A percentile compares a stretch with the other conserved stretches of the same genome.
These are phyloP conservation scores for Salvelinus alpinus DNA, from an alignment of 2,113 vertebrate species.

Conservation along the genomic window DNA sequence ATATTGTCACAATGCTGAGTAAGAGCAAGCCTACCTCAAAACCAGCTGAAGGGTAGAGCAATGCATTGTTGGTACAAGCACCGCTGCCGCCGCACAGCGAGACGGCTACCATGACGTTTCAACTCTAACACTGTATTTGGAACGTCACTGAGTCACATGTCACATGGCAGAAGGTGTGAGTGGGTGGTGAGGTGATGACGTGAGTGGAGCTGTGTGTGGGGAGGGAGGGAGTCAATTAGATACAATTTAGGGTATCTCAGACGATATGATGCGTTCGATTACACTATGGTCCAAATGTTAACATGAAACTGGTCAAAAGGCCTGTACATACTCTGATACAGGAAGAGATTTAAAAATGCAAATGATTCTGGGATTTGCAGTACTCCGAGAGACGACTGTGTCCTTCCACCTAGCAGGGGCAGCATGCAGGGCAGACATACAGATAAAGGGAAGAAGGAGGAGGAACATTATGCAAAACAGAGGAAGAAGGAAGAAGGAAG, in stretches of 20 bases:
- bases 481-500: conserved; percentile 65
- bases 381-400: conserved; percentile 27
- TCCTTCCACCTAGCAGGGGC: conserved; percentile 36
- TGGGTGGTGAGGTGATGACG: not conserved
- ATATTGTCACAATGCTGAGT: conserved; percentile 32
- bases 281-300: conserved; percentile 22
- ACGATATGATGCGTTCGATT: conserved; percentile 3
- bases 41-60: conserved; percentile 31
- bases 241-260: not conserved
- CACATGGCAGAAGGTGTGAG: conserved; percentile 45
- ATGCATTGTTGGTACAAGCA: conserved; percentile 48
- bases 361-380: conserved; percentile 26
- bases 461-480: conserved; percentile 75
- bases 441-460: conserved; percentile 11
- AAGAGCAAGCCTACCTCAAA: conserved; percentile 11
- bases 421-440: conserved; percentile 70
- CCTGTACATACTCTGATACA: conserved; percentile 21
- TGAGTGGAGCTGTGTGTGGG: conserved; percentile 27
- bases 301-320: conserved; percentile 20
- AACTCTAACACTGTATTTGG: no score
- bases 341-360: conserved; percentile 29
- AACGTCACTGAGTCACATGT: conserved; percentile 35
- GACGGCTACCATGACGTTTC: conserved; percentile 44
- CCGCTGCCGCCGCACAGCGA: conserved; percentile 50
- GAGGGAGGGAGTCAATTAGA: conserved; percentile 24